Evolutionary conservation across 2,113 vertebrate genomes (phyloP).

Genomic region (Prietella phreatophila): DNA sequence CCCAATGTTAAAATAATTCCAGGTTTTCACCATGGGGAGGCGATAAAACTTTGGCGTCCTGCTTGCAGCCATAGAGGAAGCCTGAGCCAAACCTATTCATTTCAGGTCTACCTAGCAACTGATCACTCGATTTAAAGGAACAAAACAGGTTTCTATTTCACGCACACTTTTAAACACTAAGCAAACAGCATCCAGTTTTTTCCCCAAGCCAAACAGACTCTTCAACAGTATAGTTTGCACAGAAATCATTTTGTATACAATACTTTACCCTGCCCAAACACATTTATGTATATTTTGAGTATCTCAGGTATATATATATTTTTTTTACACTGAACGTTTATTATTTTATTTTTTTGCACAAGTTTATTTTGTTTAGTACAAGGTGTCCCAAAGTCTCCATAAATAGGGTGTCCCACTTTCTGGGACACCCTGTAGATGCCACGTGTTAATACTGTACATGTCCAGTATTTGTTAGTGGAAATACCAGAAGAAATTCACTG

Average conservation of each 20-base stretch:
- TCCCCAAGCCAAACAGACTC: too few relatives aligned
- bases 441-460: not conserved
- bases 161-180: not conserved
- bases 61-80: not conserved
- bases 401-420: too few relatives aligned
- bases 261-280: not conserved
- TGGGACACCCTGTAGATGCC: not conserved
- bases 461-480: not conserved
- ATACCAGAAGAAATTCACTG: not conserved
- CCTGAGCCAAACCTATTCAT: not conserved
- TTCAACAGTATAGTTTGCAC: not conserved
- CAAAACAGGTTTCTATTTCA: not conserved
- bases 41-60: not conserved
- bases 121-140: constrained; percentile 13
- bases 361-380: not conserved
- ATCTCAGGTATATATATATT: too few relatives aligned
- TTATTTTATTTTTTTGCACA: not conserved
- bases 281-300: not conserved
- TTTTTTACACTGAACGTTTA: not conserved
- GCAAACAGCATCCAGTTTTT: not conserved
- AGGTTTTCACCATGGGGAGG: not conserved
- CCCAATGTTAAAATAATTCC: not conserved
- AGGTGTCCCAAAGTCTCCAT: too few relatives aligned
- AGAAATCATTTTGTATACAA: not conserved
- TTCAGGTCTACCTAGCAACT: constrained; percentile 35